Percentiles rank a stretch among this genome's conserved stretches.
Conservation (phyloP, 2,113 vertebrate genomes). For the Epinephelus lanceolatus region DNA sequence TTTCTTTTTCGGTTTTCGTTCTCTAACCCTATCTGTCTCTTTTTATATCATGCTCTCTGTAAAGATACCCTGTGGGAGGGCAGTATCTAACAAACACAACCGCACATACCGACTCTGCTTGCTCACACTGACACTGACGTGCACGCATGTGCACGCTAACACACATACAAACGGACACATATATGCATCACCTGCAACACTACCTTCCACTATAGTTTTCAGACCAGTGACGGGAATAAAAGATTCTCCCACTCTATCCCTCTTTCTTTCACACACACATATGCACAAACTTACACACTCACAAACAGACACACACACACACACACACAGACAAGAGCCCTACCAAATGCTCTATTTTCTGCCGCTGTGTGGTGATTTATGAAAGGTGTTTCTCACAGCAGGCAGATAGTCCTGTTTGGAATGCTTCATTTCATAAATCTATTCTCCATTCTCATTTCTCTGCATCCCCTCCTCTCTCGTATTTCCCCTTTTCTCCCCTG, state of each 20-base stretch:
- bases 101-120: slow-evolving; percentile 53
- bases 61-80: slow-evolving; percentile 77
- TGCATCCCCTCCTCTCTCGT: slow-evolving; percentile 62
- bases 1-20: slow-evolving; percentile 70
- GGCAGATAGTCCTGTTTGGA: slow-evolving; percentile 80
- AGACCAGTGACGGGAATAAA: slow-evolving; percentile 66
- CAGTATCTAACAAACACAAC: slow-evolving; percentile 65
- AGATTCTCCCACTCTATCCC: slow-evolving; percentile 40
- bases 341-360: slow-evolving; percentile 82
- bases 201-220: slow-evolving; percentile 51
- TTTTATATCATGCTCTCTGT: slow-evolving; percentile 76
- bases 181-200: slow-evolving; percentile 53
- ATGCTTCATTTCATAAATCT: slow-evolving; percentile 84
- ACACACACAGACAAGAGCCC: slow-evolving; percentile 44
- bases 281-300: not conserved
- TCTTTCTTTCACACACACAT: slow-evolving; percentile 30
- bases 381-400: slow-evolving; percentile 81
- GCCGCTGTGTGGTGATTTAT: slow-evolving; percentile 79
- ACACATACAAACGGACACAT: slow-evolving; percentile 26
- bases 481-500: slow-evolving; percentile 74
- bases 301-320: slow-evolving; percentile 33
- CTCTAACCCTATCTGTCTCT: slow-evolving; percentile 81
- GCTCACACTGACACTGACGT: slow-evolving; percentile 38
- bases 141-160: not conserved
- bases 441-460: slow-evolving; percentile 73